phyloP scores from a whole-genome alignment of 2,113 vertebrate species.

The Aramus guarauna region DNA sequence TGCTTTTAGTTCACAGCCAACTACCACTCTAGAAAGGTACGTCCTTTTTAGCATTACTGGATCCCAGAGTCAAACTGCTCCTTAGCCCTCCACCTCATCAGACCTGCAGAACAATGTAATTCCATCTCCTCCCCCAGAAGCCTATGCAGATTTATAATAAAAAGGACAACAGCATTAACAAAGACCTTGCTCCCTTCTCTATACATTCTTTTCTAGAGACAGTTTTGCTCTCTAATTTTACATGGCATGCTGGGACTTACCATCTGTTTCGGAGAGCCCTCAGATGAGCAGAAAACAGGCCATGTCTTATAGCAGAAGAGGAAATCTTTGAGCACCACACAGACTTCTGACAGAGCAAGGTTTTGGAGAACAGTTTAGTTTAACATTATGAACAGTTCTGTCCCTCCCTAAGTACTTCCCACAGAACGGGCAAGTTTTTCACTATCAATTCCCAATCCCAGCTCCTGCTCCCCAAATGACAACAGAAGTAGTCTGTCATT shows the following conservation, averaged over 20 bases:
- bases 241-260: background rate
- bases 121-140: background rate
- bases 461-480: background rate
- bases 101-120: background rate
- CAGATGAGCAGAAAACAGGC: background rate
- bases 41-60: background rate
- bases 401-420: background rate
- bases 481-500: background rate
- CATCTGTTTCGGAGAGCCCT: constrained; percentile 34
- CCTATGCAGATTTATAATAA: background rate
- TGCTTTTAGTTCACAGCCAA: background rate
- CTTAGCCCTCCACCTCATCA: background rate
- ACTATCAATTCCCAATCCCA: background rate
- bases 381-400: background rate
- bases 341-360: background rate
- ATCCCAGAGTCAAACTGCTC: background rate
- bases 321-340: background rate
- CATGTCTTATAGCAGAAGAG: background rate
- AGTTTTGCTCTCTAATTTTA: constrained; percentile 42
- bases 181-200: constrained; percentile 13
- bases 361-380: constrained; percentile 14
- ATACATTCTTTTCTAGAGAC: background rate
- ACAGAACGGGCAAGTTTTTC: background rate
- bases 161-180: background rate
- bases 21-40: background rate